phyloP scores from a whole-genome alignment of 2,113 vertebrate species.

The Dromaius novaehollandiae region DNA sequence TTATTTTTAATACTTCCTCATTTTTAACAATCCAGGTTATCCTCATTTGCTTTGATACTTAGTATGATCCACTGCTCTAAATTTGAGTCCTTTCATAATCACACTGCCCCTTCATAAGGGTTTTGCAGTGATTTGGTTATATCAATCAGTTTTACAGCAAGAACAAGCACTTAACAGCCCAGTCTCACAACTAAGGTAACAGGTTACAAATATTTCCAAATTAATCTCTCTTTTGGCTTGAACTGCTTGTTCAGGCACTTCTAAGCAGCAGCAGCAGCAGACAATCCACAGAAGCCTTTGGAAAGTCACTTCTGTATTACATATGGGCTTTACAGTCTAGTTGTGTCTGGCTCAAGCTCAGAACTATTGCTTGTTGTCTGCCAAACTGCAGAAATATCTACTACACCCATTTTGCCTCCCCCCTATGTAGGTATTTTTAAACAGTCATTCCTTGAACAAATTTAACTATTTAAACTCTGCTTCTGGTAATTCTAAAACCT shows the following conservation, averaged over 20 bases:
- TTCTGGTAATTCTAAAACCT: not conserved
- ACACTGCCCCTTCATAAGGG: not conserved
- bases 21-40: not conserved
- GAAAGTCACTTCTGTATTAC: not conserved
- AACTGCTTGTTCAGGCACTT: not conserved
- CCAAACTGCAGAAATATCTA: not conserved
- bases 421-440: rapidly evolving
- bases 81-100: not conserved
- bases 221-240: not conserved
- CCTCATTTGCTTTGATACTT: not conserved
- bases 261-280: not conserved
- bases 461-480: not conserved
- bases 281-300: not conserved
- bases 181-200: not conserved
- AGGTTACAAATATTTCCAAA: not conserved
- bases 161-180: not conserved
- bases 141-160: not conserved
- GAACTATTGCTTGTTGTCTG: not conserved
- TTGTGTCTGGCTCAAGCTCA: not conserved
- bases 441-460: not conserved
- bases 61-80: not conserved
- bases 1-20: not conserved
- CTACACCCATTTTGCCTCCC: not conserved
- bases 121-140: not conserved
- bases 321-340: not conserved